Conservation (phyloP, 2,113 vertebrate species). For the Mormyrus lacerda region DNA sequence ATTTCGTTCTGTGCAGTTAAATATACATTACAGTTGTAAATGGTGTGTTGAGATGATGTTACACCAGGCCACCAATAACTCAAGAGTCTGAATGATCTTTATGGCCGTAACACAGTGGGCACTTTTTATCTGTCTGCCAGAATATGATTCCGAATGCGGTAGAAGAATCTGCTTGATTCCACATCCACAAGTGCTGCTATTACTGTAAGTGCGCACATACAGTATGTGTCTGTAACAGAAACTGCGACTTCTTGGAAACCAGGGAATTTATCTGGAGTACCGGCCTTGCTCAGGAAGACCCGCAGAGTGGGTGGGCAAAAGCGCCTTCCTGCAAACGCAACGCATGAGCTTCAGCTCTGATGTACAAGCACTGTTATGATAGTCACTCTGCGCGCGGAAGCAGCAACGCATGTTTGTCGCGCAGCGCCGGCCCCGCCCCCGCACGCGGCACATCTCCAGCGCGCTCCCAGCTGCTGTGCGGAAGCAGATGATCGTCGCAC, state of each 20-base stretch:
- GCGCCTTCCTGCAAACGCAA: neutral
- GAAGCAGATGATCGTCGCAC: neutral
- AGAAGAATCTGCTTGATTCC: neutral
- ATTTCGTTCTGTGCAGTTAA: neutral
- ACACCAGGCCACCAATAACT: neutral
- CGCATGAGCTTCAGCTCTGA: neutral
- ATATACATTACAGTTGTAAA: neutral
- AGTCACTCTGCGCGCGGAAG: neutral
- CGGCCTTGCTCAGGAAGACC: neutral
- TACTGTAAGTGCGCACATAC: neutral
- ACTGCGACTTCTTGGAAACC: neutral
- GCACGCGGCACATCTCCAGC: neutral
- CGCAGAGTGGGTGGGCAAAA: neutral
- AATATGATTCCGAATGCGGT: neutral
- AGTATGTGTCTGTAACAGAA: neutral
- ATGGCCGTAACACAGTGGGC: neutral
- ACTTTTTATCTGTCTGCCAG: neutral
- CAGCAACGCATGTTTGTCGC: neutral
- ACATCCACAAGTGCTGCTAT: neutral
- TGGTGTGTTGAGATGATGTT: neutral
- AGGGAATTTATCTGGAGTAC: neutral
- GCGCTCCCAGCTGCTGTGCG: neutral
- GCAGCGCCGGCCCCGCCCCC: neutral
- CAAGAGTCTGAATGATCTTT: neutral
- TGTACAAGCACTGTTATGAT: neutral